A percentile compares a stretch with the other conserved stretches of the same genome.
These are phyloP conservation scores for Argyresthia albistria DNA, from an alignment of 2,888 invertebrate species.

Conservation along the genomic window DNA sequence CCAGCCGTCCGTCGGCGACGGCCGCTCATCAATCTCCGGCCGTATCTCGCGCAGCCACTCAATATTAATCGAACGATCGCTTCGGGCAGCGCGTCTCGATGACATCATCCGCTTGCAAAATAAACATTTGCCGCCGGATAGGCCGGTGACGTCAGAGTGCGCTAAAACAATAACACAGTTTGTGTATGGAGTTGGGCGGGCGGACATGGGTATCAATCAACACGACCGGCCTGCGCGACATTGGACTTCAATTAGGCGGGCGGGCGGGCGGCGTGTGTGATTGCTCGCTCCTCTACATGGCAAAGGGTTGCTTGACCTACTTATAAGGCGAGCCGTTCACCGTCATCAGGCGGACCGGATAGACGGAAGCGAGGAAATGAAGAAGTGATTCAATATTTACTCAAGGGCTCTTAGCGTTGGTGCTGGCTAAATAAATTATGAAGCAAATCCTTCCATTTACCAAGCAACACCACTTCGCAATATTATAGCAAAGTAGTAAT, in stretches of 20 bases:
- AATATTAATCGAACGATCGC: conserved; percentile 23
- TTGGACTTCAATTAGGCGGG: conserved; percentile 71
- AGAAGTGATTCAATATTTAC: conserved; percentile 40
- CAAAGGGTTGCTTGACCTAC: conserved; percentile 69
- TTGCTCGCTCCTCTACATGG: conserved; percentile 33
- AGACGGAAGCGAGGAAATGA: conserved; percentile 39
- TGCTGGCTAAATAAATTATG: background rate
- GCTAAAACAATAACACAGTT: conserved; percentile 40
- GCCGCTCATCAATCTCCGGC: conserved; percentile 34
- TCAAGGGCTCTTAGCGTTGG: conserved; percentile 5
- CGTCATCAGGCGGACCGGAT: conserved; percentile 34
- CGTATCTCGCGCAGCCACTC: conserved; percentile 32
- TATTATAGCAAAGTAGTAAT: conserved; percentile 1
- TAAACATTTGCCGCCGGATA: conserved; percentile 8
- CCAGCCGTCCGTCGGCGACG: conserved; percentile 17
- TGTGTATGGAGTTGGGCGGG: conserved; percentile 28
- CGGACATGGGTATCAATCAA: conserved; percentile 56
- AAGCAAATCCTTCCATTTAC: background rate
- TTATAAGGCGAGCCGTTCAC: conserved; percentile 46
- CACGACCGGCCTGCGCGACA: conserved; percentile 65
- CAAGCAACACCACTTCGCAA: background rate
- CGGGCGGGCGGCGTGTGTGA: conserved; percentile 62
- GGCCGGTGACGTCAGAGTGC: conserved; percentile 18
- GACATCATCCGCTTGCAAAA: conserved; percentile 35
- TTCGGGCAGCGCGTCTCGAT: conserved; percentile 21